These are phyloP conservation scores for Nycteola revayana DNA, from an alignment of 2,888 invertebrate species.

Conservation along the genomic window DNA sequence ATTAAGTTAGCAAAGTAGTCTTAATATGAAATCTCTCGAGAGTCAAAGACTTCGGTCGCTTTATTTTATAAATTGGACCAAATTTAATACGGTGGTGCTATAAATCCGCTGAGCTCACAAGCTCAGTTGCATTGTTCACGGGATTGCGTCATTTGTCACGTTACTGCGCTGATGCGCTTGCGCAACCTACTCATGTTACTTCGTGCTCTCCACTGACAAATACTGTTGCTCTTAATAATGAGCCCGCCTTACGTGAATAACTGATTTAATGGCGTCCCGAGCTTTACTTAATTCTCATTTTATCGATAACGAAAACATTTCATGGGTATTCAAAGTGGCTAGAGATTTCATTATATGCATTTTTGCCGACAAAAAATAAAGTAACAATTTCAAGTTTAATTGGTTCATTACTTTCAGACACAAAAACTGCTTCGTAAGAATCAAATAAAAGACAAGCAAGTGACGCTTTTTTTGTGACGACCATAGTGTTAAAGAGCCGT, in stretches of 20 bases:
- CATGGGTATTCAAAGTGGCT: constrained; percentile 14
- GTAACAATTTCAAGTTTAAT: constrained; percentile 18
- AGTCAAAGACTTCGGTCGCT: constrained; percentile 23
- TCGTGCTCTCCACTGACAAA: constrained; percentile 56
- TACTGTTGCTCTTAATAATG: constrained; percentile 54
- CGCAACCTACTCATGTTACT: constrained; percentile 57
- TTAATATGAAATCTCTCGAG: neutral
- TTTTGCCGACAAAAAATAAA: constrained; percentile 15
- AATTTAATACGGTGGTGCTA: constrained; percentile 36
- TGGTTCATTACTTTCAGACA: constrained; percentile 22
- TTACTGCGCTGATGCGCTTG: constrained; percentile 53
- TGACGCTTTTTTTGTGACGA: constrained; percentile 18
- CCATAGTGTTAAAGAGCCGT: constrained; percentile 8
- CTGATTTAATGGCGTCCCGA: constrained; percentile 37
- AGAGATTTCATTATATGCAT: constrained; percentile 7
- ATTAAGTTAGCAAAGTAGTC: too few species aligned
- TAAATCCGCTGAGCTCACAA: constrained; percentile 47
- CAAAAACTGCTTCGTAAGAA: constrained; percentile 15
- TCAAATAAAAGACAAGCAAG: constrained; percentile 7
- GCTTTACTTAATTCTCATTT: constrained; percentile 29
- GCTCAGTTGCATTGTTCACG: constrained; percentile 62
- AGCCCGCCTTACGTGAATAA: constrained; percentile 45
- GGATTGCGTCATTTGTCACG: constrained; percentile 73
- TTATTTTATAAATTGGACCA: constrained; percentile 32
- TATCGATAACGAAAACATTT: constrained; percentile 21